Evolutionary conservation across 1,140 invertebrate genomes (phyloP).

Genomic region (Parapsyche elsis): DNA sequence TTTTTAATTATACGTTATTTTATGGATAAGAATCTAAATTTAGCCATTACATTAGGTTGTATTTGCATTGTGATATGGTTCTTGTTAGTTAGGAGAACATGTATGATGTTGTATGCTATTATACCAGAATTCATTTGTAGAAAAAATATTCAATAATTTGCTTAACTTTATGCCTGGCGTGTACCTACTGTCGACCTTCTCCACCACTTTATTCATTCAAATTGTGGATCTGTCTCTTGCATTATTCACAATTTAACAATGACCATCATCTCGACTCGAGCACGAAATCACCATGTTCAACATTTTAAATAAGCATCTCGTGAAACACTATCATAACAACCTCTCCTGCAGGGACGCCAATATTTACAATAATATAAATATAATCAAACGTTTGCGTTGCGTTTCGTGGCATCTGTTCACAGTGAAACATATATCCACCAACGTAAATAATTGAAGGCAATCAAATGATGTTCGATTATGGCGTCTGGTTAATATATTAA

Average conservation of each 20-base stretch:
- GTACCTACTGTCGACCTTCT: neutral
- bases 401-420: neutral
- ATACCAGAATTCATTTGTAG: too few relatives aligned
- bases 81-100: too few relatives aligned
- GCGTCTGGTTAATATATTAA: slow-evolving; percentile 3
- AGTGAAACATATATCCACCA: neutral
- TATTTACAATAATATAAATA: neutral
- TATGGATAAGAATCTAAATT: too few relatives aligned
- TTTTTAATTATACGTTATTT: too few relatives aligned
- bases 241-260: neutral
- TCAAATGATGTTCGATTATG: slow-evolving; percentile 3
- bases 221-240: neutral
- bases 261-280: neutral
- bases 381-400: neutral
- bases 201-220: neutral
- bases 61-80: too few relatives aligned
- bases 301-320: too few relatives aligned
- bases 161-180: neutral
- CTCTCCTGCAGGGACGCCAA: neutral
- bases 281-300: neutral
- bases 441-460: neutral
- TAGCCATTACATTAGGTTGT: too few relatives aligned
- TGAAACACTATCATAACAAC: neutral
- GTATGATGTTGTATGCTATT: too few relatives aligned
- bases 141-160: too few relatives aligned